Base-by-base conservation (phyloP, 2,797 vertebrate species). In the Zenarchopterus dispar region DNA sequence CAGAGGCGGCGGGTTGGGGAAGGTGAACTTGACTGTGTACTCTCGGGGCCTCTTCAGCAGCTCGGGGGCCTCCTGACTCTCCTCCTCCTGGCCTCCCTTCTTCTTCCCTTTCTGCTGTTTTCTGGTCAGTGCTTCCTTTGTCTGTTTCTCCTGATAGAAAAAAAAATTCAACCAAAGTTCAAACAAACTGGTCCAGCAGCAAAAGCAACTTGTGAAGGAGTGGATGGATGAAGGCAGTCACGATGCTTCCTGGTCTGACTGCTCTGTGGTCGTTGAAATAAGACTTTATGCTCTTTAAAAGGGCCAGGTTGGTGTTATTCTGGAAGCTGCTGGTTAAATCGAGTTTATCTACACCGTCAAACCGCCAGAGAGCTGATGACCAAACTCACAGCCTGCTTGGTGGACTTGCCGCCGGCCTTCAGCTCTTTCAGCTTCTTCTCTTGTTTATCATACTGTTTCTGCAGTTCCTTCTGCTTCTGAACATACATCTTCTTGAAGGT, bases 401-500 rank as follows among this genome's bases (percentile, higher is more conserved):
- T 95, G 63, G 96, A 98, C 73, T 97, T 98, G 43, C 97, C 97
- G 0, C 96, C 96, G 0, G 96, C 96, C 75, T 98, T 98, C 22
- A 98, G 92, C 4, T 97, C 96, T 50, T 95, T 95, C 2, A 97
- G 93, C 62, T 95, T 97, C 81, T 97, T 97, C 83, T 98, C 96
- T 78, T 97, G 96, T 62, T 98, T 98, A 68, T 98, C 96, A 0
- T 96, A 98, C 72, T 96, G 96, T 60, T 97, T 98, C 70, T 95
- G 93, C 43, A 97, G 84, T 50, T 97, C 96, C 31, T 97, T 97
- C 87, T 98, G 97, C 78, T 98, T 98, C 76, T 98, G 97, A 60
- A 95, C 91, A 23, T 97, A 97, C 97, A 98, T 98, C 90, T 98
- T 98, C 92, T 98, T 98, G 75, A 98, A 98, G 0, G 95, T 94